A percentile compares a stretch with the other conserved stretches of the same genome.
phyloP scores from a whole-genome alignment of 2,888 invertebrate genomes.

The Trypoxylon attenuatum region DNA sequence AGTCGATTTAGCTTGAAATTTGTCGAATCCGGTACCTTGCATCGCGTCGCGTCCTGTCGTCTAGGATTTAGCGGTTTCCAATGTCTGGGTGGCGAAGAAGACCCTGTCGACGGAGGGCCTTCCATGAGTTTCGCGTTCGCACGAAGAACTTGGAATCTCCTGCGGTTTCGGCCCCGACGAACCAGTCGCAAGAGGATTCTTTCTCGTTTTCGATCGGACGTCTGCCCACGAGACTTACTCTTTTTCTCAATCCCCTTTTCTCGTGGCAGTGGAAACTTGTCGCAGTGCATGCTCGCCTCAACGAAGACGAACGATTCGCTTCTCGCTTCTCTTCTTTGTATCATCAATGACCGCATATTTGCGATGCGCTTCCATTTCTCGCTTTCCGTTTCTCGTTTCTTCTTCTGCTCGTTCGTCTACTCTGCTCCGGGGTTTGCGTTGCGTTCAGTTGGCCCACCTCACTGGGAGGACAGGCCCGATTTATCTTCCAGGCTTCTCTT shows the following conservation, averaged over 20 bases:
- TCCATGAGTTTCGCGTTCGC: background rate
- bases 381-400: no score
- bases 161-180: conserved; percentile 13
- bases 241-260: conserved; percentile 10
- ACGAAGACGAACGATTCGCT: conserved; percentile 40
- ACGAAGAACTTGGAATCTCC: conserved; percentile 14
- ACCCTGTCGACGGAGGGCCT: background rate
- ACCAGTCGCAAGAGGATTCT: conserved; percentile 30
- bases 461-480: no score
- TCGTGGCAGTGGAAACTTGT: conserved; percentile 23
- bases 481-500: no score
- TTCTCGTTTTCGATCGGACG: conserved; percentile 3
- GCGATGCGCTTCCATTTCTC: background rate
- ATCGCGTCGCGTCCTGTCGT: no score
- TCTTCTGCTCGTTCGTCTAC: no score
- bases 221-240: conserved; percentile 8
- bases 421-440: no score
- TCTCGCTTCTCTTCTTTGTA: conserved; percentile 23
- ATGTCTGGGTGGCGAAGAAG: background rate
- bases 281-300: conserved; percentile 43
- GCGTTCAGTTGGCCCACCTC: no score
- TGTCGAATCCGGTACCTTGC: no score
- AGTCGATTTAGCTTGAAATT: no score
- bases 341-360: conserved; percentile 20
- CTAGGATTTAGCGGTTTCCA: background rate